Base-by-base conservation (phyloP, 2,113 vertebrate genomes). In the Embiotoca jacksoni region DNA sequence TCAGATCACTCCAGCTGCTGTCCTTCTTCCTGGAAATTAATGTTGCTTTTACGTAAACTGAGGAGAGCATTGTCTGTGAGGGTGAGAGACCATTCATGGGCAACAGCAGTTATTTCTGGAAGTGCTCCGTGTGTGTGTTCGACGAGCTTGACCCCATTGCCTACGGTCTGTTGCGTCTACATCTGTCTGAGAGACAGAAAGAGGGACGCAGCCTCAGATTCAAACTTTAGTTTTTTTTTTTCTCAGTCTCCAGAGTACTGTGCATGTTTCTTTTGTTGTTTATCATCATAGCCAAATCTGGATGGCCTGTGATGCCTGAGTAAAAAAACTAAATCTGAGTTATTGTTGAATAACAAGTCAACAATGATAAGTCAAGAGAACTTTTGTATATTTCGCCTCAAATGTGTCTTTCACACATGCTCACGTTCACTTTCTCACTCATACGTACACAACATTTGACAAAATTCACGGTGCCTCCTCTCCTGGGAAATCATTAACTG, bases 401-500 rank as follows among this genome's bases (percentile, higher is more conserved):
- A 32, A 33, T 46, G 23, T 52, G 14, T 72, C 33, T 72, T 82
- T 66, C 14, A 23, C 33, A 58, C 55, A 81, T 37, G 31, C 39
- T 37, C 64, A 61, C 16, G 14, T 36, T 41, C 32, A 46, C 31
- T 39, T 49, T 33, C 57, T 61, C 7, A 2, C 13, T 67, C 44
- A 47, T 35, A 72, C 58, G 50, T 60, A 62, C 69, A 57, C 55
- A 77, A 50, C 56, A 35, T 85, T 82, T 81, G 75, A 74, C 80
- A 83, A 75, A 77, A 75, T 73, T 65, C 16, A 33, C 58, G 31
- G 37, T 44, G 54, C 31, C 53, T 73, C 14, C 7, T 83, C 67
- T 80, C 67, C 33, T 64, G 79, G 85, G 84, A 88, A 92, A 93
- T 93, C 86, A 93, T 92, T 91, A 91, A 93, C 86, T 49, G 15